Percentiles rank a stretch among this genome's conserved stretches.
These are phyloP conservation scores for Phalacrocorax brasilianus DNA, from an alignment of 2,113 vertebrate genomes.

Conservation along the genomic window DNA sequence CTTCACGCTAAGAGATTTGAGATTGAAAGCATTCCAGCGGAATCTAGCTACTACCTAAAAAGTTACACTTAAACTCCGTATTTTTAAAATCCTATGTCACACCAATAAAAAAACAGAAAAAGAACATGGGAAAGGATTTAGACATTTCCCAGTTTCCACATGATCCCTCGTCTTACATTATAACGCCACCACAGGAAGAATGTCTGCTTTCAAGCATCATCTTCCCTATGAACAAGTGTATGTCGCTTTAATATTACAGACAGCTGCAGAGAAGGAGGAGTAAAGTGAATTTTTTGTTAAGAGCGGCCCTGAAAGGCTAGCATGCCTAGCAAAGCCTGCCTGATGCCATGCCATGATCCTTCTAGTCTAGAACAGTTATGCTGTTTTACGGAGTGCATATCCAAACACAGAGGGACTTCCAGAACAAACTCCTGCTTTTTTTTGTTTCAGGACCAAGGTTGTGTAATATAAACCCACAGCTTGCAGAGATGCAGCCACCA, in stretches of 20 bases:
- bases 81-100: not conserved
- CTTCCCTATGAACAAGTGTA: not conserved
- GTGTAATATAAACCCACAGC: not conserved
- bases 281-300: not conserved
- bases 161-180: not conserved
- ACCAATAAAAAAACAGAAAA: not conserved
- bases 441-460: not conserved
- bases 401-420: not conserved
- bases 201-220: not conserved
- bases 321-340: no score
- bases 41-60: not conserved
- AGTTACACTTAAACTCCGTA: not conserved
- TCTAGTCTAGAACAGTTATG: not conserved
- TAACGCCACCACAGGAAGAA: not conserved
- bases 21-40: not conserved
- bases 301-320: not conserved
- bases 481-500: not conserved
- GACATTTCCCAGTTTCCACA: not conserved
- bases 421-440: not conserved
- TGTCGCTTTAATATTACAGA: not conserved
- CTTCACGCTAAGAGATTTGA: not conserved
- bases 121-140: not conserved
- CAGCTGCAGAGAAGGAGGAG: not conserved
- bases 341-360: not conserved
- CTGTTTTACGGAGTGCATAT: not conserved